Base-by-base conservation (phyloP, 1,140 invertebrate genomes). In the Ceratina japonica region DNA sequence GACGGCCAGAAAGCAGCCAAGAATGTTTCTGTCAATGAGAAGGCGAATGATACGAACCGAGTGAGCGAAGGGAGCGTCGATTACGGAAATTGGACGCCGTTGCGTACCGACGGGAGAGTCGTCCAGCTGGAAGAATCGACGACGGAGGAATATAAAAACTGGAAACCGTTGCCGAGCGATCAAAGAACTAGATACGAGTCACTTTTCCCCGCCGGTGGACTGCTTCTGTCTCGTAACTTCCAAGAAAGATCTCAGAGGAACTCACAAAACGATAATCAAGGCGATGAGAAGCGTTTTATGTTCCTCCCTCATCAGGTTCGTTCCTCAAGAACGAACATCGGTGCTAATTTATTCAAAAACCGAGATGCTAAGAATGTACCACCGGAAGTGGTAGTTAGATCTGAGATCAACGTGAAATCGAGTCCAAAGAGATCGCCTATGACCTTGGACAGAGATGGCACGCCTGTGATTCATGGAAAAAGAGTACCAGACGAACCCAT, bases 401-500 rank as follows among this genome's bases (percentile, higher is more conserved):
- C 95, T 0, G 94, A 91, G 73, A 86, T 92, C 52, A 91, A 90
- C 44, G 89, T 92, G 3, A 93, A 93, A 65, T 70, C 87, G 0
- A 20, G 66, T 0, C 83, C 88, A 0, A 87, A 88, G 61, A 87
- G 90, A 69, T 85, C 86, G 0, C 81, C 86, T 0, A 89, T 90
- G 78, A 84, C 89, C 0, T 37, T 96, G 0, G 96, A 95, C 62
- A 90, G 92, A 5, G 95, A 96, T 86, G 96, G 96, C 0, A 95
- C 96, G 59, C 96, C 96, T 0, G 94, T 97, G 44, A 95, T 97
- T 49, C 95, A 96, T 71, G 97, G 97, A 0, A 94, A 96, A 1
- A 94, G 96, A 71, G 94, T 97, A 22, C 96, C 97, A 0, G 97
- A 98, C 83, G 96, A 97, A 72, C 96, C 96, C 62, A 94, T 94